Conservation (phyloP, 2,113 vertebrate genomes). For the Steatornis caripensis region DNA sequence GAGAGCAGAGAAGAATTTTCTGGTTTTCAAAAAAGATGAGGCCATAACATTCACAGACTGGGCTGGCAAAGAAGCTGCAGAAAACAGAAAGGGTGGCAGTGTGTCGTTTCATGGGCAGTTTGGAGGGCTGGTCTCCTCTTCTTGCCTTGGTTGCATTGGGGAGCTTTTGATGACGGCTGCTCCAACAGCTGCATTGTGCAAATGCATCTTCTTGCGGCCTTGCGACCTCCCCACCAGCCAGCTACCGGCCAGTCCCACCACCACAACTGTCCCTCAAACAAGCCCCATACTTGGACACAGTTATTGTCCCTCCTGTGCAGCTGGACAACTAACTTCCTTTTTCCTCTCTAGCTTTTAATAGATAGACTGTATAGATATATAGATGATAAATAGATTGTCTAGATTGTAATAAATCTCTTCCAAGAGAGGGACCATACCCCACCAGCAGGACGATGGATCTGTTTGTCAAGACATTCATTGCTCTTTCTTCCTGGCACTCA, state of each 20-base stretch:
- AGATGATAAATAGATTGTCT: not conserved
- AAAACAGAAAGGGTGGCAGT: not conserved
- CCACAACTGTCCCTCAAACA: conserved; percentile 38
- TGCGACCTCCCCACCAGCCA: conserved; percentile 54
- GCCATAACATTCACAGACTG: conserved; percentile 32
- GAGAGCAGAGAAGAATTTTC: conserved; percentile 32
- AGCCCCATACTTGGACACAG: not conserved
- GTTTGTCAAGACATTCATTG: not conserved
- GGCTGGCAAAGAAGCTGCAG: conserved; percentile 6
- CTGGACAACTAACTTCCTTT: conserved; percentile 35
- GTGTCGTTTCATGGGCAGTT: conserved; percentile 11
- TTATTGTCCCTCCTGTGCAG: conserved; percentile 8
- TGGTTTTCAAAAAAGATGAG: conserved; percentile 37
- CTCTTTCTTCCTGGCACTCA: not conserved
- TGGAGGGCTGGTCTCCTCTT: conserved; percentile 19
- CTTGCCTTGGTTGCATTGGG: not conserved
- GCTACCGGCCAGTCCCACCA: conserved; percentile 22
- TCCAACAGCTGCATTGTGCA: conserved; percentile 49
- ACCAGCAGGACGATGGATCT: not conserved
- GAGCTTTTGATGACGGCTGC: not conserved
- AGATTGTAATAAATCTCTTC: not conserved
- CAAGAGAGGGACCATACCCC: not conserved
- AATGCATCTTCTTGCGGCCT: conserved; percentile 56
- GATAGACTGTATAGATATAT: not conserved
- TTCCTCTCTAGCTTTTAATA: conserved; percentile 3